phyloP scores from a whole-genome alignment of 2,113 vertebrate species.

The Mirza zaza region DNA sequence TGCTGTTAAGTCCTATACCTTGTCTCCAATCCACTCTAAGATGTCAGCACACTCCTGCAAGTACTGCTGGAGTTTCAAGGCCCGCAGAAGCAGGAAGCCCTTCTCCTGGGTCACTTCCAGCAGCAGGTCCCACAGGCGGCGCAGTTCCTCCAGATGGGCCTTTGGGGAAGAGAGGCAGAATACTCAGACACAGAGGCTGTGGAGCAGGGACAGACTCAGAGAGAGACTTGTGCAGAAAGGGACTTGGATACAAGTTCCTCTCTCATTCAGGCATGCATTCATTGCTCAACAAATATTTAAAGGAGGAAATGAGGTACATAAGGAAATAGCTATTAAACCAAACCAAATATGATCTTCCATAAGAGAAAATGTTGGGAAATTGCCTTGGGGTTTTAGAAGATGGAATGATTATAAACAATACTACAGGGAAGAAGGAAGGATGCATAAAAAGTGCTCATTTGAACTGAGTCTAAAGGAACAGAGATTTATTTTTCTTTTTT shows the following conservation, averaged over 20 bases:
- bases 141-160: conserved; percentile 54
- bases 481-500: background rate
- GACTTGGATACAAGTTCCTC: background rate
- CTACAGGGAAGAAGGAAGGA: background rate
- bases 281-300: background rate
- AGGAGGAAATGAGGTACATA: background rate
- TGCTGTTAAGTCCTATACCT: background rate
- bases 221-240: background rate
- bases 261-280: background rate
- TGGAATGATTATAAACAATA: background rate
- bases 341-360: background rate
- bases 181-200: background rate
- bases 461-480: background rate
- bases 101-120: conserved; percentile 58
- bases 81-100: background rate
- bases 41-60: conserved; percentile 67
- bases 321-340: background rate
- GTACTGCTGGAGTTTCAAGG: conserved; percentile 61
- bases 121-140: conserved; percentile 59
- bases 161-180: background rate
- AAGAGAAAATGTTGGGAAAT: background rate
- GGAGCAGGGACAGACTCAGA: background rate
- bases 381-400: background rate
- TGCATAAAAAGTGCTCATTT: background rate
- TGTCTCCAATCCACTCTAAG: conserved; percentile 75